phyloP scores from a whole-genome alignment of 2,888 invertebrate species.

The Lasioglossum lativentre region DNA sequence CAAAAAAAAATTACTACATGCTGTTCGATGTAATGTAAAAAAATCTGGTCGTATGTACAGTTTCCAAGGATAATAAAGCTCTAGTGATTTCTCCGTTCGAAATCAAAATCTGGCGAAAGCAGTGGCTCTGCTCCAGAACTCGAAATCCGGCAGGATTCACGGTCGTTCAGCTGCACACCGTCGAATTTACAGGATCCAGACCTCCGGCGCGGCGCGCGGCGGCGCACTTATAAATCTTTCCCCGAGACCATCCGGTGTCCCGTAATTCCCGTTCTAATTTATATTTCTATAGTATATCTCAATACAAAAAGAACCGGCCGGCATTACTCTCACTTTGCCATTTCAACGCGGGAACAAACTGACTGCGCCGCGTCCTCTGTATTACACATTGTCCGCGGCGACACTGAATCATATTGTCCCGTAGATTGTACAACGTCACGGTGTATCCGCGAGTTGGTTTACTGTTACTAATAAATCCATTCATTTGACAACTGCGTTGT shows the following conservation, averaged over 20 bases:
- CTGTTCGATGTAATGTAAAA: too few species aligned
- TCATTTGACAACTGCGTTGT: constrained; percentile 52
- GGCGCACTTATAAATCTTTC: not conserved
- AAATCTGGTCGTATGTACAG: too few species aligned
- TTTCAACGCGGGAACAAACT: constrained; percentile 28
- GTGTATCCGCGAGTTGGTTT: constrained; percentile 47
- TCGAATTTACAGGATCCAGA: not conserved
- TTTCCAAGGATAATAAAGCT: too few species aligned
- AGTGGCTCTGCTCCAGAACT: not conserved
- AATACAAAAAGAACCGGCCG: constrained; percentile 17
- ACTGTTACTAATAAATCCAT: constrained; percentile 56
- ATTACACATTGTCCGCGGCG: constrained; percentile 24
- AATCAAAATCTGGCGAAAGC: not conserved
- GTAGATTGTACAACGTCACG: constrained; percentile 36
- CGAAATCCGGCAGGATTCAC: not conserved
- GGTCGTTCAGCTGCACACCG: not conserved
- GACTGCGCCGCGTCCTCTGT: constrained; percentile 9
- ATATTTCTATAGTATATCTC: not conserved
- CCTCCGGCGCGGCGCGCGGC: not conserved
- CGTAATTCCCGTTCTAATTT: constrained; percentile 6
- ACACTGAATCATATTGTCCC: constrained; percentile 33
- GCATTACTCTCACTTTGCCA: constrained; percentile 22
- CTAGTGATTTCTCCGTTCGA: not conserved
- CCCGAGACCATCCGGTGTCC: not conserved
- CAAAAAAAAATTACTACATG: not conserved